Conservation (phyloP, 1,140 invertebrate species). For the Diachasma alloeum region DNA sequence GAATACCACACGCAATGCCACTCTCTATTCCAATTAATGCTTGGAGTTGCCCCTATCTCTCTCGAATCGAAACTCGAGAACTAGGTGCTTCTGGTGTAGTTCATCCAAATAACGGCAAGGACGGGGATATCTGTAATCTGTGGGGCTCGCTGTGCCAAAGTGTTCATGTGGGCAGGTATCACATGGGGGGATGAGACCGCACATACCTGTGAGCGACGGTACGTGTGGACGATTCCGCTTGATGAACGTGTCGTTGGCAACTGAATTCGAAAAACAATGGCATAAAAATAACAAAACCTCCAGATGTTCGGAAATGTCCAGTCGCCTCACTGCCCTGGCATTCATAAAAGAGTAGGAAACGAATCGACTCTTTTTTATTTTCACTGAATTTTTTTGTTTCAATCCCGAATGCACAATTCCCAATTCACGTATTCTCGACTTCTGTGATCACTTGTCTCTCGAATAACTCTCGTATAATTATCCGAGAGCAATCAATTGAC, state of each 20-base stretch:
- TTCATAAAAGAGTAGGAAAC: neutral
- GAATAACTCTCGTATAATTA: neutral
- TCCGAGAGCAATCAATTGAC: neutral
- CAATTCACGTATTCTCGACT: neutral
- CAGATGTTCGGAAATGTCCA: too few relatives aligned
- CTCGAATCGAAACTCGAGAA: neutral
- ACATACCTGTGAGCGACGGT: neutral
- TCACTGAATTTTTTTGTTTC: neutral
- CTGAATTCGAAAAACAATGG: neutral
- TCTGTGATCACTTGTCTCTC: neutral
- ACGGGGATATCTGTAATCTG: neutral
- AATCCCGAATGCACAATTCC: neutral
- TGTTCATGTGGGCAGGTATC: neutral
- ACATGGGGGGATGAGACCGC: neutral
- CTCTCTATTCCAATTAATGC: conserved; percentile 1
- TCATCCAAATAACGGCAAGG: neutral
- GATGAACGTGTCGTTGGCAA: conserved; percentile 1
- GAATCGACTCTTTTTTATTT: neutral
- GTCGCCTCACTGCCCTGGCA: neutral
- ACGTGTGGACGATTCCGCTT: neutral
- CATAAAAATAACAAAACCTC: neutral
- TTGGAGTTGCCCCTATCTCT: neutral
- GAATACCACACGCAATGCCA: neutral
- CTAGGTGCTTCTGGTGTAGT: neutral
- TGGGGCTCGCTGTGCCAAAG: neutral